Conservation (phyloP, 2,113 vertebrate genomes). For the Alosa alosa region DNA sequence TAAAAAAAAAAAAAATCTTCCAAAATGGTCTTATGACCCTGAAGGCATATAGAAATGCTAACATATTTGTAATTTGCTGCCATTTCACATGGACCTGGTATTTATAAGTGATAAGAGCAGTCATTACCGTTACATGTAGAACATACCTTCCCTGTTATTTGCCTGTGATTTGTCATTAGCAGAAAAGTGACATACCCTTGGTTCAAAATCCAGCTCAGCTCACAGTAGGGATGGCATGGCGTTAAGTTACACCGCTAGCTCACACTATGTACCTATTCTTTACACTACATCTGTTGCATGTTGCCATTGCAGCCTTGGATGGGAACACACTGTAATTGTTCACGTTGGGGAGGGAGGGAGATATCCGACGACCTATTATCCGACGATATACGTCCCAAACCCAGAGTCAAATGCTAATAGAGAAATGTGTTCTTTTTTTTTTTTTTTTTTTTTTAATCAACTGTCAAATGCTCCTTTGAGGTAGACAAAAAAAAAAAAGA, state of each 20-base stretch:
- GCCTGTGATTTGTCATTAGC: slow-evolving; percentile 5
- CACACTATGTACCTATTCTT: slow-evolving; percentile 28
- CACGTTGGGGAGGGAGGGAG: too few relatives aligned
- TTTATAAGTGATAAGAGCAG: neutral
- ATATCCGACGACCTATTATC: neutral
- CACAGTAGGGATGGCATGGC: slow-evolving; percentile 21
- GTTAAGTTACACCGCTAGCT: slow-evolving; percentile 33
- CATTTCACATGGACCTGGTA: neutral
- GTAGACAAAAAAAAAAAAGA: neutral
- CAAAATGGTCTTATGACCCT: neutral
- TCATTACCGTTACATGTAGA: neutral
- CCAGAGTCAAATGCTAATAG: neutral
- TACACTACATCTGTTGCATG: slow-evolving; percentile 38
- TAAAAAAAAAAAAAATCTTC: neutral
- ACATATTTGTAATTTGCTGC: neutral
- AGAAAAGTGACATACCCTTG: neutral
- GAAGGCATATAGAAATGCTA: neutral
- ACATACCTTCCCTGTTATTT: neutral
- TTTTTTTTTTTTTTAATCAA: too few relatives aligned
- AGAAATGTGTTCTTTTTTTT: neutral
- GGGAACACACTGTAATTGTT: slow-evolving; percentile 7
- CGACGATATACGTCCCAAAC: neutral
- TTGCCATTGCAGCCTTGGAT: slow-evolving; percentile 44
- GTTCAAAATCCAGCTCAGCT: neutral
- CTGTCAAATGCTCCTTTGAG: neutral